phyloP scores from a whole-genome alignment of 1,140 invertebrate species.

The Magallana angulata region DNA sequence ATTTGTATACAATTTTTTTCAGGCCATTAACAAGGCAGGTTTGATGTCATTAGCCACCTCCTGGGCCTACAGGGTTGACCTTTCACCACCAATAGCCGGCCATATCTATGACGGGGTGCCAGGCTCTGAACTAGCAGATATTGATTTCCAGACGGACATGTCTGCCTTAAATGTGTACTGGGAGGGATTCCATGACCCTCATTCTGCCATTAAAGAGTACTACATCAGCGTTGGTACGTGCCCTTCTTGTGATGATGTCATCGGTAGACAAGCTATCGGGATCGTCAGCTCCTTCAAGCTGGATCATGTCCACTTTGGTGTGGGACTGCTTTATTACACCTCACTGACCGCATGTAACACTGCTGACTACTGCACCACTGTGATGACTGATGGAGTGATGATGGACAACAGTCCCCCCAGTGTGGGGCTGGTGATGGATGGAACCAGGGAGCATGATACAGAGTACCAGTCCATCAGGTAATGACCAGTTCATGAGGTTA shows the following conservation, averaged over 20 bases:
- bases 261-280: conserved; percentile 47
- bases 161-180: conserved; percentile 47
- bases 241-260: conserved; percentile 54
- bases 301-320: conserved; percentile 45
- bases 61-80: conserved; percentile 44
- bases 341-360: conserved; percentile 63
- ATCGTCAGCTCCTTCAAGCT: neutral
- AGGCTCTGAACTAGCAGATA: conserved; percentile 30
- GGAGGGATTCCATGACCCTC: conserved; percentile 58
- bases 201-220: conserved; percentile 51
- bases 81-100: conserved; percentile 43
- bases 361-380: conserved; percentile 56
- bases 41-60: conserved; percentile 49
- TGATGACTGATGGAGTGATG: conserved; percentile 62
- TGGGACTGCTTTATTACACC: conserved; percentile 57
- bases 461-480: conserved; percentile 62
- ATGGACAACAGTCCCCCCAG: conserved; percentile 60
- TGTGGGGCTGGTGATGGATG: conserved; percentile 58
- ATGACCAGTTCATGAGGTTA: neutral
- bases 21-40: conserved; percentile 61
- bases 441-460: conserved; percentile 56
- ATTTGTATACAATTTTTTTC: neutral
- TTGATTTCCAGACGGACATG: conserved; percentile 54
- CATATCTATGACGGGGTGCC: conserved; percentile 39
- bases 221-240: conserved; percentile 58